Conservation (phyloP, 2,113 vertebrate species). For the Corythaixoides concolor region DNA sequence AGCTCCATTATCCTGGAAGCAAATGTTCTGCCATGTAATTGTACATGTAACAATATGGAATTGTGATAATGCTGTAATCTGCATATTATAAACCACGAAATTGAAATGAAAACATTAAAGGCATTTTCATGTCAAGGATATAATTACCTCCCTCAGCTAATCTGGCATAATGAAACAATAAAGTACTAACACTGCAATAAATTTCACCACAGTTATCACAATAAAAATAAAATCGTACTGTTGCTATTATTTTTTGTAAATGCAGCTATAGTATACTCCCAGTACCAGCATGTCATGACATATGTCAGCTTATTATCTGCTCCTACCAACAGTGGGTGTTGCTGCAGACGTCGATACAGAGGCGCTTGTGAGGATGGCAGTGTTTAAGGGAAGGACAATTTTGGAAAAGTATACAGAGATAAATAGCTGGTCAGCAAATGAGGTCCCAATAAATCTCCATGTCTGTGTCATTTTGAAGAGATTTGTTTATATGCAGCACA, state of each 20-base stretch:
- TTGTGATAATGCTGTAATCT: slow-evolving; percentile 66
- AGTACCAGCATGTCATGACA: slow-evolving; percentile 54
- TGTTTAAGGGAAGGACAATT: slow-evolving; percentile 28
- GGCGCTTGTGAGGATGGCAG: slow-evolving; percentile 34
- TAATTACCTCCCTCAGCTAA: slow-evolving; percentile 73
- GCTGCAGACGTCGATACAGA: slow-evolving; percentile 31
- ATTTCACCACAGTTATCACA: slow-evolving; percentile 72
- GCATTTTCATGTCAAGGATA: slow-evolving; percentile 67
- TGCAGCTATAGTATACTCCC: slow-evolving; percentile 31
- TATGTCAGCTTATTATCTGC: slow-evolving; percentile 63
- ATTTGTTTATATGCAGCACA: not conserved
- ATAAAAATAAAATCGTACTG: slow-evolving; percentile 74
- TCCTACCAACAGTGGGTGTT: slow-evolving; percentile 40
- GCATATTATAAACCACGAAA: slow-evolving; percentile 60
- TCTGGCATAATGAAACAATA: slow-evolving; percentile 67
- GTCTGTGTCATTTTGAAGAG: not conserved
- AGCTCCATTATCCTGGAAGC: slow-evolving; percentile 60
- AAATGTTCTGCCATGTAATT: slow-evolving; percentile 63
- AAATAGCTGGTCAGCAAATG: slow-evolving; percentile 48
- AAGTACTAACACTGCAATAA: slow-evolving; percentile 62
- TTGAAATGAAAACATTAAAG: slow-evolving; percentile 70
- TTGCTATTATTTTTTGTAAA: slow-evolving; percentile 66
- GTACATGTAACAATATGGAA: slow-evolving; percentile 64
- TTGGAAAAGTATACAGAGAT: not conserved
- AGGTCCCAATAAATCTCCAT: not conserved